A percentile compares a stretch with the other conserved stretches of the same genome.
Evolutionary conservation across 2,888 invertebrate genomes (phyloP).

Genomic region (Ichneumoninae sp.): DNA sequence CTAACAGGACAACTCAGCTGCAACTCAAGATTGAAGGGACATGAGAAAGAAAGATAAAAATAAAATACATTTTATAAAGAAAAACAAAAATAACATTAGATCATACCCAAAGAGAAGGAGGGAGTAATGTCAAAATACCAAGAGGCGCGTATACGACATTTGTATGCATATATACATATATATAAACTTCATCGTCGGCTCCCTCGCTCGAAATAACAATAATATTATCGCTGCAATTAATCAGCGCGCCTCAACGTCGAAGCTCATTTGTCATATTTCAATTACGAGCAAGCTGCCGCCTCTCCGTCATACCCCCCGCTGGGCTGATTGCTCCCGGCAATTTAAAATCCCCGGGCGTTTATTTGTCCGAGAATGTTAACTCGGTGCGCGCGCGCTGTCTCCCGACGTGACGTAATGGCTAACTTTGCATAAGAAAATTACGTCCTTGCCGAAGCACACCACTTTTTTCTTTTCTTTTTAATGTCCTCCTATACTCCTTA

Average conservation of each 20-base stretch:
- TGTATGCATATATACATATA: neutral
- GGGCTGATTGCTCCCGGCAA: conserved; percentile 39
- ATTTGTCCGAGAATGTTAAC: conserved; percentile 47
- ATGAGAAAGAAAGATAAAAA: neutral
- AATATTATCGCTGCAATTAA: conserved; percentile 66
- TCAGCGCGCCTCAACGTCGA: conserved; percentile 62
- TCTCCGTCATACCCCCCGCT: conserved; percentile 1
- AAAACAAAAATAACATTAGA: neutral
- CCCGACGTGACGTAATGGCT: conserved; percentile 51
- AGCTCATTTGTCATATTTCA: conserved; percentile 67
- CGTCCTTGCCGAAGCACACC: conserved; percentile 28
- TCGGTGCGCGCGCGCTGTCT: conserved; percentile 4
- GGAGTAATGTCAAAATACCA: neutral
- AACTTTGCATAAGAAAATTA: conserved; percentile 65
- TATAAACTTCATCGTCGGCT: neutral
- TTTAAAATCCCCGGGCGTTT: conserved; percentile 60
- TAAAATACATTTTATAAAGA: neutral
- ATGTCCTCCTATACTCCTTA: conserved; percentile 5
- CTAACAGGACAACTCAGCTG: no score
- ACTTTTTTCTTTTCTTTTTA: conserved; percentile 14
- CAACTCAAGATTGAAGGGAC: neutral
- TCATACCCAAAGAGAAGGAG: neutral
- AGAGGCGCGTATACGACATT: no score
- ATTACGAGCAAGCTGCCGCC: conserved; percentile 55
- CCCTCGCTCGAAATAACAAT: conserved; percentile 57